These are phyloP conservation scores for Drymodes brunneopygia DNA, from an alignment of 2,113 vertebrate genomes.

Conservation along the genomic window DNA sequence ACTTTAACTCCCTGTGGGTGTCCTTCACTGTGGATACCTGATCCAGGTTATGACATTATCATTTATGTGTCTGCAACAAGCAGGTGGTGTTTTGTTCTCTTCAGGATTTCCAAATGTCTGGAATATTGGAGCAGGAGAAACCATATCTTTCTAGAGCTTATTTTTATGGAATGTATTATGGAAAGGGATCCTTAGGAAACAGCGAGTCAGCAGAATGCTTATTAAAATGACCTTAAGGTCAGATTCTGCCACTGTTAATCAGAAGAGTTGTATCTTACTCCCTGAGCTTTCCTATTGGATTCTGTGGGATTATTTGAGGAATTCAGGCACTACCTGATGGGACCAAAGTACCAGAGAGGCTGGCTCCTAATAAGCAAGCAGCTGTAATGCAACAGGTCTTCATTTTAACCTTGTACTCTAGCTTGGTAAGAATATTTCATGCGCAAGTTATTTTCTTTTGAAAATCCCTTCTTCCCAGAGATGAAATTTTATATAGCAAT, in stretches of 20 bases:
- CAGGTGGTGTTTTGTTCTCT: not conserved
- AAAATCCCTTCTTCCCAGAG: not conserved
- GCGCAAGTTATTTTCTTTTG: not conserved
- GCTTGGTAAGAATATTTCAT: not conserved
- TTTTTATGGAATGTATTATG: slow-evolving; percentile 43
- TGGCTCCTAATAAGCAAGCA: not conserved
- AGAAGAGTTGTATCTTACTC: slow-evolving; percentile 36
- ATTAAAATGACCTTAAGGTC: slow-evolving; percentile 63
- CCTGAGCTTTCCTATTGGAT: not conserved
- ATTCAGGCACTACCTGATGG: slow-evolving; percentile 7
- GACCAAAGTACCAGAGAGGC: not conserved
- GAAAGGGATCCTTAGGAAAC: slow-evolving; percentile 30
- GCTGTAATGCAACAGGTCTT: not conserved
- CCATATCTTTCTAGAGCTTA: not conserved
- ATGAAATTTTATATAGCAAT: not conserved
- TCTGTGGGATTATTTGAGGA: slow-evolving; percentile 33
- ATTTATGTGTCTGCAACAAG: not conserved
- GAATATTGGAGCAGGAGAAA: slow-evolving; percentile 3
- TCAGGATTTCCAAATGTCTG: not conserved
- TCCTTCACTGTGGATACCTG: not conserved
- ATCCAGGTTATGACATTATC: not conserved
- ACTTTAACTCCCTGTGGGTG: not conserved
- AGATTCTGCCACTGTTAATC: slow-evolving; percentile 57
- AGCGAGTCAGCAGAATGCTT: slow-evolving; percentile 3
- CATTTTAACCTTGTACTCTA: not conserved